Base-by-base conservation (phyloP, 2,888 invertebrate genomes). In the Pammene aurita region DNA sequence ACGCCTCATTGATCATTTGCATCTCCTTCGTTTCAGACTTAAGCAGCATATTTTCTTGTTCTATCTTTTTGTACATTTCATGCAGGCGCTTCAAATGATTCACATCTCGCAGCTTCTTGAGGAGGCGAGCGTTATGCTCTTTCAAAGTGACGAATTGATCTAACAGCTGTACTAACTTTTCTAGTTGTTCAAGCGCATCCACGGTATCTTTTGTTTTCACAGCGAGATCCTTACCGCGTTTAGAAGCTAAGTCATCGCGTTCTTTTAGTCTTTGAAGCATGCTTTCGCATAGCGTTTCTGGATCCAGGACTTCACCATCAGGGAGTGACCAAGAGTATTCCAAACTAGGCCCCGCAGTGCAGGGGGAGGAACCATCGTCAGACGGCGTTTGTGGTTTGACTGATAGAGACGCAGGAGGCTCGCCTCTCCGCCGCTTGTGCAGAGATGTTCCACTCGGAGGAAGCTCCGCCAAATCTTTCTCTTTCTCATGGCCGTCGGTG, bases 151-250 rank as follows among this genome's bases (percentile, higher is more conserved):
- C 91, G 73, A 97, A 93, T 78, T 96, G 96, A 78, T 97, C 96
- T 84, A 97, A 93, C 42, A 97, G 86, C 71, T 94, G 94, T 76
- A 97, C 94, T 7, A 97, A 91, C 76, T 96, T 96, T 75, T 96
- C 96, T 61, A 97, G 84, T 78, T 97, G 96, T 78, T 97, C 96
- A 72, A 97, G 93, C 0, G 95, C 94, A 75, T 95, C 94, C 11
- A 95, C 88, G 0, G 95, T 93, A 16, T 94, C 94, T 74, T 94
- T 90, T 0, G 94, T 93, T 42, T 90, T 93, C 4, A 92, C 84
- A 56, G 95, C 94, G 4, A 93, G 85, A 13, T 94, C 91, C 66
- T 88, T 93, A 0, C 94, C 93, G 7, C 94, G 89, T 70, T 85
- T 88, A 13, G 94, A 93, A 5, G 93, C 77, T 5, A 91, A 90